Conservation (phyloP, 2,113 vertebrate species). For the Catharus fuscescens region DNA sequence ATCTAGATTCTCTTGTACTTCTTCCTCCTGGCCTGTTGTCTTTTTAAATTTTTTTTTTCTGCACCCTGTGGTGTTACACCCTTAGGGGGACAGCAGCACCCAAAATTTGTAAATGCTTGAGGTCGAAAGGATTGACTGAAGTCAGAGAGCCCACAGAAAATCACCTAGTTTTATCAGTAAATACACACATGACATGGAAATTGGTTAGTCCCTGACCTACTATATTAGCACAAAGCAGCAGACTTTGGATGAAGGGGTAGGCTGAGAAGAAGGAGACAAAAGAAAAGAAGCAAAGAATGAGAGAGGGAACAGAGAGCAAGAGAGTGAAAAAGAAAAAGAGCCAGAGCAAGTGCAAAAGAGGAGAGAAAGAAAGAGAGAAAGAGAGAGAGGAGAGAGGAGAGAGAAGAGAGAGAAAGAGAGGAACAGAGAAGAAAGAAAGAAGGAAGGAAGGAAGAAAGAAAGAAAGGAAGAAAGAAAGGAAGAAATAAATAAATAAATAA, state of each 20-base stretch:
- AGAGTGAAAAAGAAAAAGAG: background rate
- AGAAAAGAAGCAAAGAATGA: background rate
- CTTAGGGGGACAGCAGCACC: fast-evolving
- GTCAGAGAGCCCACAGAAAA: background rate
- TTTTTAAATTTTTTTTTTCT: background rate
- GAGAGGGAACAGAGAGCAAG: too few relatives aligned
- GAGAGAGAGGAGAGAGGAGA: too few relatives aligned
- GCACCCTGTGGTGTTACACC: background rate
- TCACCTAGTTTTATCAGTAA: background rate
- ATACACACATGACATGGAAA: background rate
- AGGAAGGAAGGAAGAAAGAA: too few relatives aligned
- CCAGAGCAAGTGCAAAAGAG: too few relatives aligned
- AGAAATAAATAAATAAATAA: too few relatives aligned
- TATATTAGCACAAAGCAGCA: too few relatives aligned
- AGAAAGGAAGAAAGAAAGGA: too few relatives aligned
- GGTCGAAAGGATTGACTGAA: fast-evolving
- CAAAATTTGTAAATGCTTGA: background rate
- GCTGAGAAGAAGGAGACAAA: background rate
- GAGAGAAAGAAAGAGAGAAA: too few relatives aligned
- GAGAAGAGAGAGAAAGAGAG: background rate
- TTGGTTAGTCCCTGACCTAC: background rate
- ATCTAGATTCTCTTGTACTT: background rate
- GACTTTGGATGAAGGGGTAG: background rate
- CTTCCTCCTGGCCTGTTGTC: background rate
- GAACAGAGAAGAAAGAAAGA: too few relatives aligned